These are phyloP conservation scores for Siderastrea siderea DNA, from an alignment of 92 coral and sea anemone species.

Conservation along the genomic window DNA sequence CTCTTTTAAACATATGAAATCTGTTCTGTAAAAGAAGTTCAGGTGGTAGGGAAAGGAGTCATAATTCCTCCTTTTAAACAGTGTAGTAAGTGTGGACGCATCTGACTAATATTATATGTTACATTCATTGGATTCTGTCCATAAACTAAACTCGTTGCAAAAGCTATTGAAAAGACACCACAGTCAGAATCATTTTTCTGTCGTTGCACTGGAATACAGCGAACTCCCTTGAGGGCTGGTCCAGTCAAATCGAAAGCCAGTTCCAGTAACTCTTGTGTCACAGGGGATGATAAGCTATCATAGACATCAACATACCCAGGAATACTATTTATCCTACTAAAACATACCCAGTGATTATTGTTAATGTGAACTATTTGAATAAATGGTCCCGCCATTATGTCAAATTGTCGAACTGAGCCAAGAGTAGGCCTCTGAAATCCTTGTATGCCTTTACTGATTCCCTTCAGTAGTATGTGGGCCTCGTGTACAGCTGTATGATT, in stretches of 20 bases:
- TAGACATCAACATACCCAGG: slow-evolving; percentile 63
- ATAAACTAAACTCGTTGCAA: slow-evolving; percentile 70
- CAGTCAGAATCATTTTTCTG: slow-evolving; percentile 66
- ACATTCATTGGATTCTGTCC: slow-evolving; percentile 56
- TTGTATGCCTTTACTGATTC: slow-evolving; percentile 42
- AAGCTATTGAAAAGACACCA: slow-evolving; percentile 68
- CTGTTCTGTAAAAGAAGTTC: slow-evolving; percentile 46
- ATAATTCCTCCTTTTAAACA: slow-evolving; percentile 68
- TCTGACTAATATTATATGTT: slow-evolving; percentile 45
- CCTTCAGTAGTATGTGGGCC: slow-evolving; percentile 55
- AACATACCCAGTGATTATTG: slow-evolving; percentile 68
- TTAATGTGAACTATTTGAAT: slow-evolving; percentile 66
- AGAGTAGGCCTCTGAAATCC: slow-evolving; percentile 77
- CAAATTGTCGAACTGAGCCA: slow-evolving; percentile 64
- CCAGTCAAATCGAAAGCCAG: slow-evolving; percentile 61
- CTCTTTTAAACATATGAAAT: not conserved
- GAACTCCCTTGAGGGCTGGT: slow-evolving; percentile 59
- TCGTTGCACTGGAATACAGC: slow-evolving; percentile 57
- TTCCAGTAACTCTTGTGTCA: slow-evolving; percentile 49
- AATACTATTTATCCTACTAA: slow-evolving; percentile 40
- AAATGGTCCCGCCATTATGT: slow-evolving; percentile 69
- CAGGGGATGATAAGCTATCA: slow-evolving; percentile 54
- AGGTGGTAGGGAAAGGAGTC: slow-evolving; percentile 75
- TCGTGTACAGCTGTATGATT: slow-evolving; percentile 33
- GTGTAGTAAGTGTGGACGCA: slow-evolving; percentile 65